Percentiles rank a stretch among this genome's conserved stretches.
These are phyloP conservation scores for Scrobipalpa atriplicella DNA, from an alignment of 2,888 invertebrate genomes.

Conservation along the genomic window DNA sequence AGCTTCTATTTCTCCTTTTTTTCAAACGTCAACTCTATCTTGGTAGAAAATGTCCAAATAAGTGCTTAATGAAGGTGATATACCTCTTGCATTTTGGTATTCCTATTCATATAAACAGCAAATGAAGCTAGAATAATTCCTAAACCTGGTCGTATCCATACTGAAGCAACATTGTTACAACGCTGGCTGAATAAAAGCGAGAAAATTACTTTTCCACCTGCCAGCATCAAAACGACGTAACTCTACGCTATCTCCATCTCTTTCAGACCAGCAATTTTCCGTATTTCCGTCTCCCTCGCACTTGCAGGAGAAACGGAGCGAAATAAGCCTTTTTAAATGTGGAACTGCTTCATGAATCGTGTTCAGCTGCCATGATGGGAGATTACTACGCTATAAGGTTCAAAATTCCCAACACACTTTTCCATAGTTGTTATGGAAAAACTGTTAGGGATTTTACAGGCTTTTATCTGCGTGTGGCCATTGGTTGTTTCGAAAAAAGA, in stretches of 20 bases:
- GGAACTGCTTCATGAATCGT: slow-evolving; percentile 67
- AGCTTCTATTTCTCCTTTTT: too few relatives aligned
- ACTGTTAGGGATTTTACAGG: slow-evolving; percentile 57
- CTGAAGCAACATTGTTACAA: slow-evolving; percentile 51
- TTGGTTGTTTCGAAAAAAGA: slow-evolving; percentile 79
- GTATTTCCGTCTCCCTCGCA: slow-evolving; percentile 49
- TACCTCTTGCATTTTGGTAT: too few relatives aligned
- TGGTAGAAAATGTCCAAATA: too few relatives aligned
- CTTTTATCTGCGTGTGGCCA: slow-evolving; percentile 76
- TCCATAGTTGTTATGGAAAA: slow-evolving; percentile 26
- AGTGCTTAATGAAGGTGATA: too few relatives aligned
- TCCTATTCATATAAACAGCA: background rate
- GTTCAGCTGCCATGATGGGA: slow-evolving; percentile 80
- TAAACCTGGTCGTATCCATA: slow-evolving; percentile 18
- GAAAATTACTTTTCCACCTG: slow-evolving; percentile 73
- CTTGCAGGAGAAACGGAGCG: slow-evolving; percentile 60
- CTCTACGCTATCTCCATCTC: slow-evolving; percentile 54
- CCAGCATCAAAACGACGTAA: slow-evolving; percentile 58
- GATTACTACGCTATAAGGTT: slow-evolving; percentile 78
- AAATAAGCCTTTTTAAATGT: slow-evolving; percentile 67
- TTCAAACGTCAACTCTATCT: too few relatives aligned
- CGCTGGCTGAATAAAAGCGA: slow-evolving; percentile 74
- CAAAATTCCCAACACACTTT: slow-evolving; percentile 53
- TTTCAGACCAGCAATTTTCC: slow-evolving; percentile 41
- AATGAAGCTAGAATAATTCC: background rate